phyloP scores from a whole-genome alignment of 1,140 invertebrate species.

The Drosophila tsacasi region DNA sequence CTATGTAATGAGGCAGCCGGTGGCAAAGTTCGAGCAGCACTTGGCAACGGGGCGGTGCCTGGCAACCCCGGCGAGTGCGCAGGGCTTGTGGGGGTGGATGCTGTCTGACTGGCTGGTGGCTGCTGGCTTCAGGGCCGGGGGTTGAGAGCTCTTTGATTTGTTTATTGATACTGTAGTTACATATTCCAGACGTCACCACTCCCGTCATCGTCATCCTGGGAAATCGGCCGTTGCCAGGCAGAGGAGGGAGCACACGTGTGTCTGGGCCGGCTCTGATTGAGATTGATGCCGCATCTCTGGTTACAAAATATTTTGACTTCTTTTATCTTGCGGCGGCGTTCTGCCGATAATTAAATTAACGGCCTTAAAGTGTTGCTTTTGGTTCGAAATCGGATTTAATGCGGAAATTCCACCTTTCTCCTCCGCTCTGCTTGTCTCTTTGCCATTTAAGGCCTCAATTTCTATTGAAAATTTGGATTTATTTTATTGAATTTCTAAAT shows the following conservation, averaged over 20 bases:
- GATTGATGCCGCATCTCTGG: slow-evolving; percentile 68
- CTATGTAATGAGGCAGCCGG: slow-evolving; percentile 66
- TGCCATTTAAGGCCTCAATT: background rate
- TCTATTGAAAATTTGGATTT: slow-evolving; percentile 52
- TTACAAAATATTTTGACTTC: slow-evolving; percentile 82
- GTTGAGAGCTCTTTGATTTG: slow-evolving; percentile 62
- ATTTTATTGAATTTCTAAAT: slow-evolving; percentile 32
- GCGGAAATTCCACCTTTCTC: slow-evolving; percentile 1
- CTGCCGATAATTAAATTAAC: slow-evolving; percentile 73
- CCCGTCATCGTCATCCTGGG: slow-evolving; percentile 6
- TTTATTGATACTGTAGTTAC: slow-evolving; percentile 69
- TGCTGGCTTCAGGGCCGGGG: slow-evolving; percentile 29
- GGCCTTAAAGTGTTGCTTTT: slow-evolving; percentile 56
- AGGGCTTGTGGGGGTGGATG: slow-evolving; percentile 61
- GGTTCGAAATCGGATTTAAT: slow-evolving; percentile 22
- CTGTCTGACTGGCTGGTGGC: slow-evolving; percentile 56
- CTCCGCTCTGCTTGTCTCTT: background rate
- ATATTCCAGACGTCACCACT: slow-evolving; percentile 62
- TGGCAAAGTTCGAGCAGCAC: slow-evolving; percentile 39
- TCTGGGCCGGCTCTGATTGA: slow-evolving; percentile 58
- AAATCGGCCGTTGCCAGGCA: slow-evolving; percentile 44
- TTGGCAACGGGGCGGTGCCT: slow-evolving; percentile 76
- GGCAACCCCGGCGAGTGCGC: slow-evolving; percentile 50
- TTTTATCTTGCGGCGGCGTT: slow-evolving; percentile 64
- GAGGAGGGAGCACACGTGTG: slow-evolving; percentile 63